Base-by-base conservation (phyloP, 2,113 vertebrate species). In the Jaculus jaculus region DNA sequence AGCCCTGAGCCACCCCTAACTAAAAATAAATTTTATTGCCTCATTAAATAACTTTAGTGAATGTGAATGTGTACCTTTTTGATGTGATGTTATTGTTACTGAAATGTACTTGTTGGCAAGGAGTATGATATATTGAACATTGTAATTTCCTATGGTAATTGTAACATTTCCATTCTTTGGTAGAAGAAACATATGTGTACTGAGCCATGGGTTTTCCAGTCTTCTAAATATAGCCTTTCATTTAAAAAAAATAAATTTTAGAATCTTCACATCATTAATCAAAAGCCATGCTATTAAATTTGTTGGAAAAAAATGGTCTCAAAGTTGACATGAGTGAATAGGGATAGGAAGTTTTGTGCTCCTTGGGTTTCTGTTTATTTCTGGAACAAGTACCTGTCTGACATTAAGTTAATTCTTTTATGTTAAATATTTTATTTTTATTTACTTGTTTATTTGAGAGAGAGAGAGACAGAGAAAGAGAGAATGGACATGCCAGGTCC, bases 81-180 rank as follows among this genome's bases (percentile, higher is more conserved):
- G 10, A 89, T 91, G 51, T 89, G 80, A 84, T 60, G 0, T 87
- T 91, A 88, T 54, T 86, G 34, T 80, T 60, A 92, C 88, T 92
- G 71, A 92, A 95, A 92, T 80, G 10, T 82, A 88, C 71, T 86
- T 77, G 16, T 68, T 84, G 73, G 58, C 93, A 28, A 58, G 0
- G 28, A 96, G 65, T 96, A 63, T 93, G 74, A 80, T 91, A 12
- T 47, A 78, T 84, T 58, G 92, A 84, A 82, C 86, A 32, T 95
- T 68, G 77, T 89, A 94, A 93, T 96, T 80, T 79, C 84, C 93
- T 91, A 24, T 47, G 60, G 82, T 91, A 93, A 93, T 96, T 82
- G 71, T 63, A 79, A 89, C 77, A 93, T 96, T 97, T 93, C 58
- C 21, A 88, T 96, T 95, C 84, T 98, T n/a, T 96, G 90, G 96